Conservation (phyloP, 2,797 vertebrate genomes). For the Gadopsis marmoratus region DNA sequence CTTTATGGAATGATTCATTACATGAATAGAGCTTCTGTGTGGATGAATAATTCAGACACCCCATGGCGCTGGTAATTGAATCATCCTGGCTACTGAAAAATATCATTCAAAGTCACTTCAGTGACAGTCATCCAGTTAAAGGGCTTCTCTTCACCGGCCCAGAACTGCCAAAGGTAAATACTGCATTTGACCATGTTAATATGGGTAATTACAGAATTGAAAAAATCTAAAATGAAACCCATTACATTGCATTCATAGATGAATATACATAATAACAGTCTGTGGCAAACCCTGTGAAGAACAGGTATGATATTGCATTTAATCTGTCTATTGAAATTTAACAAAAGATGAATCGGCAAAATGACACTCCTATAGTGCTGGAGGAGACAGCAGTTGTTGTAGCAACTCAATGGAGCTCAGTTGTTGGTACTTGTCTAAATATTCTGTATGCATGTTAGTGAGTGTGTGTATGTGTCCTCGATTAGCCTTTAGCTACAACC, state of each 20-base stretch:
- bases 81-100: conserved; percentile 29
- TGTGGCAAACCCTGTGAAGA: neutral
- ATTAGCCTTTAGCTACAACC: conserved; percentile 50
- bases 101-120: conserved; percentile 43
- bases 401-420: neutral
- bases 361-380: neutral
- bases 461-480: conserved; percentile 44
- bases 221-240: neutral
- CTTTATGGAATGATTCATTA: conserved; percentile 28
- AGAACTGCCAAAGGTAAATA: neutral
- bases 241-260: neutral
- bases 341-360: neutral
- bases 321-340: neutral
- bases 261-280: neutral
- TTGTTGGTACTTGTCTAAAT: neutral
- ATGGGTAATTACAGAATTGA: neutral
- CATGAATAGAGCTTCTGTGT: conserved; percentile 43
- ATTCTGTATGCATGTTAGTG: neutral
- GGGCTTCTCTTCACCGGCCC: conserved; percentile 13
- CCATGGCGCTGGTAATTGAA: conserved; percentile 20
- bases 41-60: conserved; percentile 27
- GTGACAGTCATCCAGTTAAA: conserved; percentile 36
- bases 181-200: conserved; percentile 2
- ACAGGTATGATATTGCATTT: neutral
- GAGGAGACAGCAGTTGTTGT: neutral